phyloP scores from a whole-genome alignment of 2,797 vertebrate genomes.

The Coendou prehensilis region DNA sequence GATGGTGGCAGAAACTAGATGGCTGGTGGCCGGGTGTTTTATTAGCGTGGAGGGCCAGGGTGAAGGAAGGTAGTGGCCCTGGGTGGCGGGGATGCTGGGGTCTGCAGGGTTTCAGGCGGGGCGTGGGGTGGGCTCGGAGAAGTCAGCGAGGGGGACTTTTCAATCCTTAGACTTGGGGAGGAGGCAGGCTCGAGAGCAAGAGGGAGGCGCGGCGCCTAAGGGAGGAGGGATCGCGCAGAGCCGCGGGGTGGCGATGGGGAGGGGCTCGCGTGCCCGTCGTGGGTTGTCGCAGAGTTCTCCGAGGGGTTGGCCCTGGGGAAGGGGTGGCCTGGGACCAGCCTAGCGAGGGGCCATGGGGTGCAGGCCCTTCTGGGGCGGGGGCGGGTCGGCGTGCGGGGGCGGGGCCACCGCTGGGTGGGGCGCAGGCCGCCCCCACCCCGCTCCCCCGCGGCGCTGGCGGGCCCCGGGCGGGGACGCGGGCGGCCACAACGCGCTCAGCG shows the following conservation, averaged over 20 bases:
- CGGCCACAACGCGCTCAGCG: conserved; percentile 23
- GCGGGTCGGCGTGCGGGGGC: conserved; percentile 47
- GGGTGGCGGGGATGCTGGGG: not conserved
- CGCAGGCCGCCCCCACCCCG: not conserved
- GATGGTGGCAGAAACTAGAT: not conserved
- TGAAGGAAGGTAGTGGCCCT: not conserved
- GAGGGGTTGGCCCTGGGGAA: not conserved
- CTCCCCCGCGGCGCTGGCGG: not conserved
- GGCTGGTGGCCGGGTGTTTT: not conserved
- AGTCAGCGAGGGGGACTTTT: not conserved
- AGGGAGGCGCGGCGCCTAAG: not conserved
- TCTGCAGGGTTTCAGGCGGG: not conserved
- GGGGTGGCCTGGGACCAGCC: not conserved
- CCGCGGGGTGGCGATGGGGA: not conserved
- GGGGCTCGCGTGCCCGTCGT: not conserved
- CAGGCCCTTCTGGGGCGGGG: not conserved
- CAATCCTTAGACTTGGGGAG: not conserved
- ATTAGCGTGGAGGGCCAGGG: not conserved
- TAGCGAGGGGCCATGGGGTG: not conserved
- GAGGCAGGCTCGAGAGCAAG: not conserved
- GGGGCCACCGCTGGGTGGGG: conserved; percentile 58
- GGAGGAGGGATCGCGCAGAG: conserved; percentile 22
- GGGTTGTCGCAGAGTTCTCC: not conserved
- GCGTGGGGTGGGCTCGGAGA: not conserved
- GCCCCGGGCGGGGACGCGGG: conserved; percentile 66